Evolutionary conservation across 2,888 invertebrate genomes (phyloP).

Genomic region (Polietes domitor): DNA sequence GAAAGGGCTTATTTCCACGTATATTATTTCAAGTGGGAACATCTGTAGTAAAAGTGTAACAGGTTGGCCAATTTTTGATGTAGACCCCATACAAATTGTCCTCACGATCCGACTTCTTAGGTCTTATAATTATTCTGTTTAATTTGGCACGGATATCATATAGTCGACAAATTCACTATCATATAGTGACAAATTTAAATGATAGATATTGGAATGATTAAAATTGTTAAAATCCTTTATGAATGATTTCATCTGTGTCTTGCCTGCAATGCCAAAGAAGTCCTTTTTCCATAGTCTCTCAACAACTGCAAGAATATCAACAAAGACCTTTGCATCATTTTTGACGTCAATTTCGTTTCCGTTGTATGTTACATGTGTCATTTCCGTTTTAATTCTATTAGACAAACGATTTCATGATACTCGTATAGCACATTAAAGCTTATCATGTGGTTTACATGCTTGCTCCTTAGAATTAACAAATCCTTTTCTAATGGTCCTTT

Average conservation of each 20-base stretch:
- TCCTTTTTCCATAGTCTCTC: constrained; percentile 16
- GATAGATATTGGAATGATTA: no score
- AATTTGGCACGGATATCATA: no score
- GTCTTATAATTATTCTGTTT: no score
- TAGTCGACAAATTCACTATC: no score
- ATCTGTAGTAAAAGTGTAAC: no score
- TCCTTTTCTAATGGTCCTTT: constrained; percentile 38
- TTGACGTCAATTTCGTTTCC: constrained; percentile 15
- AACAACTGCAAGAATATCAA: constrained; percentile 7
- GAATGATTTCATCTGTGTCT: neutral
- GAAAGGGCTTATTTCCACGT: no score
- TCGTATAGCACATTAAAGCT: constrained; percentile 56
- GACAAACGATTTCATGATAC: constrained; percentile 53
- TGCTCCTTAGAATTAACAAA: constrained; percentile 55
- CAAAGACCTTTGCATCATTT: constrained; percentile 33
- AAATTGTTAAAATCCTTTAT: no score
- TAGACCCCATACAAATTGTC: no score
- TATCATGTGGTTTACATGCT: constrained; percentile 58
- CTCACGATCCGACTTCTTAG: no score
- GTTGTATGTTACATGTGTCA: constrained; percentile 51
- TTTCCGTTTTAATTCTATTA: constrained; percentile 65
- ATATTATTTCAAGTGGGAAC: no score
- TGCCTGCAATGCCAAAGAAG: neutral
- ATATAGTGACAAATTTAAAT: no score
- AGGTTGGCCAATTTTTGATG: no score